phyloP scores from a whole-genome alignment of 2,797 vertebrate genomes.

The Peromyscus eremicus region DNA sequence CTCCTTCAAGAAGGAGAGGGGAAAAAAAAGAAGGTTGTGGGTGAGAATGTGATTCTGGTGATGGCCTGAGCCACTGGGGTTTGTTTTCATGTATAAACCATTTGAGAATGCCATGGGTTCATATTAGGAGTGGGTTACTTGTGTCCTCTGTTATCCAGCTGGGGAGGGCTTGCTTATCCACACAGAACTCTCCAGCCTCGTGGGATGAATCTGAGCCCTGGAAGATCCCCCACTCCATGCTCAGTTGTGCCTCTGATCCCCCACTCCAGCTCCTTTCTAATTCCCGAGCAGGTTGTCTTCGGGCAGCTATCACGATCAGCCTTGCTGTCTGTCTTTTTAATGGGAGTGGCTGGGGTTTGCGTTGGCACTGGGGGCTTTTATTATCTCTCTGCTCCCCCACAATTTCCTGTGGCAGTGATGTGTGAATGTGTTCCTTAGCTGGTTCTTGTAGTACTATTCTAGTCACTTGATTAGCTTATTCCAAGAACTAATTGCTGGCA shows the following conservation, averaged over 20 bases:
- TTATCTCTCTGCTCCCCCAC: slow-evolving; percentile 54
- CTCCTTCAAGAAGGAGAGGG: not conserved
- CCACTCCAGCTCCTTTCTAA: not conserved
- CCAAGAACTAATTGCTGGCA: slow-evolving; percentile 68
- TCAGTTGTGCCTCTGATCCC: not conserved
- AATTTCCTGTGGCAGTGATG: slow-evolving; percentile 51
- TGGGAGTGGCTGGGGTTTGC: not conserved
- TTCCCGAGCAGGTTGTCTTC: not conserved
- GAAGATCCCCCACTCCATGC: not conserved
- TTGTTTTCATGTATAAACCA: not conserved
- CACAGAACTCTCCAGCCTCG: not conserved
- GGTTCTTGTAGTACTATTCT: slow-evolving; percentile 56
- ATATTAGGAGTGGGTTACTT: not conserved
- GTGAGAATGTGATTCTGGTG: not conserved
- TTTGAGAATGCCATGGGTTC: not conserved
- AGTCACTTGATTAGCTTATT: slow-evolving; percentile 53
- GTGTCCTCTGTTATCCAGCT: not conserved
- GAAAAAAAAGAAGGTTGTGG: not conserved
- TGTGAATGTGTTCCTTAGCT: slow-evolving; percentile 37
- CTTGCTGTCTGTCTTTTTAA: not conserved
- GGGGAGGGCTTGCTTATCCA: not conserved
- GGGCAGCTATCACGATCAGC: not conserved
- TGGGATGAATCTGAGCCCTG: not conserved
- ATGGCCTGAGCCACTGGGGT: not conserved
- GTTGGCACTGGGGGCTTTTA: slow-evolving; percentile 44